Percentiles rank a stretch among this genome's conserved stretches.
phyloP scores from a whole-genome alignment of 2,113 vertebrate species.

The Spea multiplicata region DNA sequence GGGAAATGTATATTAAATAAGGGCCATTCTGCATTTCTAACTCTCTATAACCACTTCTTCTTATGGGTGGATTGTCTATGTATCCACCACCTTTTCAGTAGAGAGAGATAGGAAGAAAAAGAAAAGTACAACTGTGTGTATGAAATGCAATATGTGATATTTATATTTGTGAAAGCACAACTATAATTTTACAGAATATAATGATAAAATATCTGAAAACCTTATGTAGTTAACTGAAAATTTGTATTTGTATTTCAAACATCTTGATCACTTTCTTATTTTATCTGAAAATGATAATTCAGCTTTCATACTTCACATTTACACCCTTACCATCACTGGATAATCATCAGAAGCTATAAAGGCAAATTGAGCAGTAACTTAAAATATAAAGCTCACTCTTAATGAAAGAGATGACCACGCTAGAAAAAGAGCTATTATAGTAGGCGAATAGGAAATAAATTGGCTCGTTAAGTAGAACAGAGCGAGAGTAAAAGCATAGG shows the following conservation, averaged over 20 bases:
- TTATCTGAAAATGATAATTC: conserved; percentile 14
- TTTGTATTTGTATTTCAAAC: not conserved
- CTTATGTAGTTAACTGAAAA: too few species aligned
- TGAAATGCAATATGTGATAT: too few species aligned
- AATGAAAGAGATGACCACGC: conserved; percentile 42
- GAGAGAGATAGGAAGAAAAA: too few species aligned
- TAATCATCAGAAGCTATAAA: conserved; percentile 38
- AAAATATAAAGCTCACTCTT: conserved; percentile 44
- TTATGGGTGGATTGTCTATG: too few species aligned
- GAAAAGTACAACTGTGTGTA: too few species aligned
- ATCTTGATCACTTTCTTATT: conserved; percentile 13
- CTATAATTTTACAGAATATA: too few species aligned
- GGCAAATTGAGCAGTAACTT: conserved; percentile 40
- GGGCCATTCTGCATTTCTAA: too few species aligned
- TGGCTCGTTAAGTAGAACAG: conserved; percentile 40
- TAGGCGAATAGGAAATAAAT: conserved; percentile 40
- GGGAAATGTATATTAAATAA: too few species aligned
- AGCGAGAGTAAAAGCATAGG: conserved; percentile 28
- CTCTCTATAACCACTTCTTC: too few species aligned
- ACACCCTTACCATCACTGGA: conserved; percentile 26
- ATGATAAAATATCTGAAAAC: too few species aligned
- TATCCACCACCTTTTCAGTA: too few species aligned
- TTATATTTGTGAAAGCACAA: too few species aligned
- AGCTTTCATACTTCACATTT: conserved; percentile 16
- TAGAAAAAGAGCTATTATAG: conserved; percentile 36